These are phyloP conservation scores for Crossocerus cetratus DNA, from an alignment of 2,888 invertebrate genomes.

Conservation along the genomic window DNA sequence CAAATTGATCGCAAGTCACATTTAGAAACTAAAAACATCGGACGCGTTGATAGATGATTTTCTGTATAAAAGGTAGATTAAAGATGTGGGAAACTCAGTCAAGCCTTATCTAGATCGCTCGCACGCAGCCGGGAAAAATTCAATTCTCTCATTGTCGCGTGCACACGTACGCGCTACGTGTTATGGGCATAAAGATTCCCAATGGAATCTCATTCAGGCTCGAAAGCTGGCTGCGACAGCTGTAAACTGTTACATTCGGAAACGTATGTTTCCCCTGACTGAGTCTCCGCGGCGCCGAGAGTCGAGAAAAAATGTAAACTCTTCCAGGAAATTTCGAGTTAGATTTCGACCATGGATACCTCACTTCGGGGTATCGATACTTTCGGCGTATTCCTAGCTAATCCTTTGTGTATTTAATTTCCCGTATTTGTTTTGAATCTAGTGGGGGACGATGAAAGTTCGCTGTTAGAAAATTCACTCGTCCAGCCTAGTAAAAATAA, in stretches of 20 bases:
- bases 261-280: slow-evolving; percentile 10
- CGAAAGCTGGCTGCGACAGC: background rate
- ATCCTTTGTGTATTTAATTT: too few relatives aligned
- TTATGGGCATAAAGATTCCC: slow-evolving; percentile 1
- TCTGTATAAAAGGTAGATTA: background rate
- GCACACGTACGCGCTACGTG: background rate
- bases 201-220: slow-evolving; percentile 3
- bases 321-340: slow-evolving; percentile 7
- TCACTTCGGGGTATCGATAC: too few relatives aligned
- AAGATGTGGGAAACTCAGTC: background rate
- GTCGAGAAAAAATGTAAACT: slow-evolving; percentile 20
- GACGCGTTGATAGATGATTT: too few relatives aligned
- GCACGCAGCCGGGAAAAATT: background rate
- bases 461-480: too few relatives aligned
- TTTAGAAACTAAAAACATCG: too few relatives aligned
- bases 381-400: too few relatives aligned
- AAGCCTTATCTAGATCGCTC: too few relatives aligned
- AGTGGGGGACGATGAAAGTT: too few relatives aligned
- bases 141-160: background rate
- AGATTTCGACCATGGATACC: too few relatives aligned
- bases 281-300: slow-evolving; percentile 4
- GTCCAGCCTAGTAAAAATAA: too few relatives aligned
- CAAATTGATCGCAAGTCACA: too few relatives aligned
- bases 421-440: too few relatives aligned
- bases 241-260: background rate